A percentile compares a stretch with the other conserved stretches of the same genome.
Conservation (phyloP, 1,140 invertebrate genomes). For the Trialeurodes vaporariorum region DNA sequence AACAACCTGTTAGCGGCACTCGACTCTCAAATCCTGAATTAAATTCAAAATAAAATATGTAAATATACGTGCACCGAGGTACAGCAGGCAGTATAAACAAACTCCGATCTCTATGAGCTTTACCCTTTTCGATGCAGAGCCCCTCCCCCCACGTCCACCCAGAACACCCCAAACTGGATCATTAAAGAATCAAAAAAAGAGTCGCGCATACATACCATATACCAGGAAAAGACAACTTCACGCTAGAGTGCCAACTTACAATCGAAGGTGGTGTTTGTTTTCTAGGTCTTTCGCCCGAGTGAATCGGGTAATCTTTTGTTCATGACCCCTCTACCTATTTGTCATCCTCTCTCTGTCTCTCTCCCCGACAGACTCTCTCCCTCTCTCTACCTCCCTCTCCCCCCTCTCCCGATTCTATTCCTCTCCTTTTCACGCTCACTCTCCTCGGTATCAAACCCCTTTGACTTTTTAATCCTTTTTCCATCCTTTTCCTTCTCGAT, state of each 20-base stretch:
- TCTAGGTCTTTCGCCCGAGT: not conserved
- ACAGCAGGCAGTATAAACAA: too few species aligned
- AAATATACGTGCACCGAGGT: too few species aligned
- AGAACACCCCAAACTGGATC: not conserved
- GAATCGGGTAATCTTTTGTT: not conserved
- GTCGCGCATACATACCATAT: not conserved
- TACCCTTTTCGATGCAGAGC: not conserved
- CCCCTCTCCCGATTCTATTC: too few species aligned
- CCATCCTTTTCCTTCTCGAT: too few species aligned
- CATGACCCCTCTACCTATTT: not conserved
- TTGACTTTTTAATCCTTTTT: too few species aligned
- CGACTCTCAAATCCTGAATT: too few species aligned
- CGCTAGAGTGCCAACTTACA: not conserved
- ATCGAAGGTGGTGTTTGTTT: not conserved
- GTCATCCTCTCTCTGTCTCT: not conserved
- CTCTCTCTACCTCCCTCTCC: not conserved
- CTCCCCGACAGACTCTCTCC: too few species aligned
- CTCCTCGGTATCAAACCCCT: too few species aligned
- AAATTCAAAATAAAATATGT: too few species aligned
- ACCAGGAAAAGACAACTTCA: not conserved
- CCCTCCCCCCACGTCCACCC: not conserved
- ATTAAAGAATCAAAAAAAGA: conserved; percentile 1
- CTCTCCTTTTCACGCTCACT: too few species aligned
- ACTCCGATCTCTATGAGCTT: too few species aligned
- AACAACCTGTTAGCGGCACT: too few species aligned